Percentiles rank a stretch among this genome's conserved stretches.
Evolutionary conservation across 2,888 invertebrate species (phyloP).

Genomic region (Cotesia congregata): DNA sequence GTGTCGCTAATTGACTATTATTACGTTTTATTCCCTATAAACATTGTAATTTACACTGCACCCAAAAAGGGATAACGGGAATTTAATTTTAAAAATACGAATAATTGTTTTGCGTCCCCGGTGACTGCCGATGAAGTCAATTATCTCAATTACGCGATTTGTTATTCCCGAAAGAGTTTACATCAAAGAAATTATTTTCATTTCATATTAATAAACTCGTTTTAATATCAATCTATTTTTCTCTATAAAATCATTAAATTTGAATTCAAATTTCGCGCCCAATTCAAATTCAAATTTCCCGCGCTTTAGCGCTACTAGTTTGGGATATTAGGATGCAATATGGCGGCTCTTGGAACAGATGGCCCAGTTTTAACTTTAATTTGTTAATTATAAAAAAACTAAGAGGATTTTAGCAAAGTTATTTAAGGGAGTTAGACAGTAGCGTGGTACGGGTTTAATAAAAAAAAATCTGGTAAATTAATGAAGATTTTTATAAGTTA

Average conservation of each 20-base stretch:
- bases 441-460: neutral
- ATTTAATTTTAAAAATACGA: neutral
- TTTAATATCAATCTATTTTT: too few relatives aligned
- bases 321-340: neutral
- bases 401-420: neutral
- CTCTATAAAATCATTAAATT: too few relatives aligned
- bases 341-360: neutral
- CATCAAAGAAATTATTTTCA: too few relatives aligned
- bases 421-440: neutral
- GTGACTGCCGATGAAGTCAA: neutral
- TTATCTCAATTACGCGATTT: neutral
- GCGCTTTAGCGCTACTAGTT: too few relatives aligned
- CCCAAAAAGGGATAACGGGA: neutral
- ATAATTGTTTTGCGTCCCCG: neutral
- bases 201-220: too few relatives aligned
- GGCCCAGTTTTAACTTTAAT: neutral
- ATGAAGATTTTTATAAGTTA: too few relatives aligned
- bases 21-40: neutral
- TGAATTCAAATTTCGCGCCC: too few relatives aligned
- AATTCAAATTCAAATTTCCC: too few relatives aligned
- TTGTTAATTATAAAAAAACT: neutral
- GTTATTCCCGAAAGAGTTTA: too few relatives aligned
- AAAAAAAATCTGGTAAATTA: neutral
- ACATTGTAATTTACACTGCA: neutral
- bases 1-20: constrained; percentile 28